These are phyloP conservation scores for Pseudopipra pipra DNA, from an alignment of 2,113 vertebrate genomes.

Conservation along the genomic window DNA sequence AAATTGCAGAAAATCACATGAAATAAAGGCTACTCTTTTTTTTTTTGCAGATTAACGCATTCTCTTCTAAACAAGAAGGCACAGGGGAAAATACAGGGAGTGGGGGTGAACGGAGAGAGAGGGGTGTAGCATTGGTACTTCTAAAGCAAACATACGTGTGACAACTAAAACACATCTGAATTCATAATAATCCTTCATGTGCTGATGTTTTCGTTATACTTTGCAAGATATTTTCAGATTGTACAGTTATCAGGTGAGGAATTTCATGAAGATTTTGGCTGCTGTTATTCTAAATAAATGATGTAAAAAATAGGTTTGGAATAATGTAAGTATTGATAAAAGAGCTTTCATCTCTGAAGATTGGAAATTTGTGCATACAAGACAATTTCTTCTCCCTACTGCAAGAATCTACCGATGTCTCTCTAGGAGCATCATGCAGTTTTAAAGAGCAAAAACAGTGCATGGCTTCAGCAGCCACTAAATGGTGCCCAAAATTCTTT, in stretches of 20 bases:
- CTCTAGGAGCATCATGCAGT: neutral
- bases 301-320: neutral
- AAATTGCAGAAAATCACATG: slow-evolving; percentile 45
- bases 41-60: neutral
- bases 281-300: neutral
- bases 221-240: neutral
- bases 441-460: neutral
- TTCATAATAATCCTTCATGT: neutral
- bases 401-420: neutral
- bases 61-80: neutral
- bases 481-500: neutral
- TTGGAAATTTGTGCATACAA: neutral
- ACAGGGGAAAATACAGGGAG: neutral
- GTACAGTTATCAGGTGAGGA: neutral
- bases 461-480: neutral
- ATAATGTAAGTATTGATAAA: neutral
- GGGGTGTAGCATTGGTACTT: neutral
- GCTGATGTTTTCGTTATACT: neutral
- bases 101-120: neutral
- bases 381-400: neutral
- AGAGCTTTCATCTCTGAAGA: neutral
- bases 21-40: neutral
- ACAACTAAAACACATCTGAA: neutral
- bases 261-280: neutral
- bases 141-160: neutral